Evolutionary conservation across 2,888 invertebrate species (phyloP), one percentile per base, ranked within the genome.

Genomic region (Ennomos erosarius): DNA sequence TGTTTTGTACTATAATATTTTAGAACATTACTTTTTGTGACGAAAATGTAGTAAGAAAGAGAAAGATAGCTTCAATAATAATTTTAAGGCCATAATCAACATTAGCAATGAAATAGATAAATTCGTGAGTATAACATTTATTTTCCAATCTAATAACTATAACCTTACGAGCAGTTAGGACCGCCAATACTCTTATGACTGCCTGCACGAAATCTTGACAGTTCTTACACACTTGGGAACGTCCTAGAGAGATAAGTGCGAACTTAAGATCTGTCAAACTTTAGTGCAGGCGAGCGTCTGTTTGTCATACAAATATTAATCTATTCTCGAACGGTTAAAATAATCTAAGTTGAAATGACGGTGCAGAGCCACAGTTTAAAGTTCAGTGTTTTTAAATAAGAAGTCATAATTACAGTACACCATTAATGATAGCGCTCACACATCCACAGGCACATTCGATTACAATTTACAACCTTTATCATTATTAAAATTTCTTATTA

Each of bases 361-460:
- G 36, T 12, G 37, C n/a, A n/a, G 1, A 43, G 38, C 12, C 38
- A 9, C 12, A 53, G 13, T 13, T 38, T 45, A 6, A 38, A 26
- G 26, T 26, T 26, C 26, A 26, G 26, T 26, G 26, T 26, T 26
- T 26, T 26, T 34, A n/a, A n/a, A n/a, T 10, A 51, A 37, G 8
- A 43, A 38, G 13, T 35, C 9, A 12, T 52, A 16, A 16, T 16
- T 16, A 13, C 9, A 8, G n/a, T 50, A 42, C n/a, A 51, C 46
- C 36, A 53, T 43, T 49, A 49, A 46, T 56, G 38, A 59, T 42
- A 59, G 75, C 77, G 69, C 76, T 69, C 71, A 75, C 76, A 79
- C 76, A 80, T 36, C 34, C 50, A 50, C 51, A 58, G 82, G 82
- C 81, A 84, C 82, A 78, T 79, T 77, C 68, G 69, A 74, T 73